These are phyloP conservation scores for Drosophila monieri DNA, from an alignment of 2,888 invertebrate species.

Conservation along the genomic window DNA sequence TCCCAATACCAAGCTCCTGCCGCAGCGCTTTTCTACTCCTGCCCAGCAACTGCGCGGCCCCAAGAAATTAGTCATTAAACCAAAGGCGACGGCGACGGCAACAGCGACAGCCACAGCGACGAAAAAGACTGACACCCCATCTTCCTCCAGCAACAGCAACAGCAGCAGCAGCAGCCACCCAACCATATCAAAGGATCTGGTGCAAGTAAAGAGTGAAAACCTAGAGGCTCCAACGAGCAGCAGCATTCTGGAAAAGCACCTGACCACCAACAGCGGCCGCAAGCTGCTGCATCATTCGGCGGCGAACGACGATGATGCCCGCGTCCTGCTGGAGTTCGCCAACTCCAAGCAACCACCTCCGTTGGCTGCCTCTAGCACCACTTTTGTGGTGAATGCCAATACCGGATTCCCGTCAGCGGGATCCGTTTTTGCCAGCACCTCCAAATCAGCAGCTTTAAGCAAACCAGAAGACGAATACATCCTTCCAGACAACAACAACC, in stretches of 20 bases:
- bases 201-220: conserved; percentile 75
- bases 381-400: conserved; percentile 69
- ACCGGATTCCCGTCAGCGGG: conserved; percentile 76
- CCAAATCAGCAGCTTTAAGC: conserved; percentile 15
- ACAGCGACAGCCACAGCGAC: conserved; percentile 43
- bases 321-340: conserved; percentile 79
- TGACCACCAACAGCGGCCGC: conserved; percentile 55
- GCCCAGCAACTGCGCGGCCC: conserved; percentile 69
- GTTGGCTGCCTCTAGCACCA: conserved; percentile 47
- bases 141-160: conserved; percentile 45
- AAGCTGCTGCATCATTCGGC: conserved; percentile 50
- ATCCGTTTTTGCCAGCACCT: conserved; percentile 73
- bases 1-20: conserved; percentile 51
- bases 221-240: conserved; percentile 42
- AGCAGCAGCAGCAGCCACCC: conserved; percentile 42
- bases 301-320: conserved; percentile 77
- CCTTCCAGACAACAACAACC: conserved; percentile 62
- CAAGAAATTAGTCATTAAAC: conserved; percentile 83
- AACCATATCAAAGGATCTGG: conserved; percentile 61
- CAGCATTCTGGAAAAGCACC: conserved; percentile 80
- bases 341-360: conserved; percentile 71
- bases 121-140: conserved; percentile 63
- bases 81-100: conserved; percentile 69
- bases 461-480: conserved; percentile 68
- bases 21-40: conserved; percentile 67